Evolutionary conservation across 35 echinoderm and acorn worm species (phyloP).

Genomic region (Lytechinus variegatus): DNA sequence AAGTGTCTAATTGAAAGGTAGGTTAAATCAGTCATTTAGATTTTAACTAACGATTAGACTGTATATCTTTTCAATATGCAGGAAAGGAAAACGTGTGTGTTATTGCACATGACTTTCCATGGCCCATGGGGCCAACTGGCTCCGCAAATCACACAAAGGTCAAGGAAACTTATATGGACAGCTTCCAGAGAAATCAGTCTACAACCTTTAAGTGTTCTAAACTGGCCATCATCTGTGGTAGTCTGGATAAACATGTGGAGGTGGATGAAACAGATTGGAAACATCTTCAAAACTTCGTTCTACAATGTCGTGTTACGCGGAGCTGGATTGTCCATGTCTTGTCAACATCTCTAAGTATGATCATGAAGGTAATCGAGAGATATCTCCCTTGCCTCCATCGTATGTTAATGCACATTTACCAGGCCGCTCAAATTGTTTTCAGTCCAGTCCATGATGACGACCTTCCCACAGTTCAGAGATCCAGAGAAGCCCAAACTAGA

Average conservation of each 20-base stretch:
- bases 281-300: not conserved
- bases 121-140: not conserved
- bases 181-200: not conserved
- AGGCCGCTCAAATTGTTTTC: not conserved
- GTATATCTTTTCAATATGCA: not conserved
- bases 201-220: not conserved
- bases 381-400: not conserved
- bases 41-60: no score
- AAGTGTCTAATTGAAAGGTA: no score
- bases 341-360: no score
- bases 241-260: slow-evolving; percentile 18
- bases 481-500: not conserved
- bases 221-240: slow-evolving; percentile 42
- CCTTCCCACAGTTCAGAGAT: not conserved
- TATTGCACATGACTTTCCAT: not conserved
- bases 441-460: not conserved
- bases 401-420: not conserved
- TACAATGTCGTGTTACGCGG: not conserved
- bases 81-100: not conserved
- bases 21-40: no score
- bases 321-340: no score
- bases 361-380: not conserved
- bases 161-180: not conserved
- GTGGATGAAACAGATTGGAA: slow-evolving; percentile 39
- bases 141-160: not conserved